Percentiles rank a stretch among this genome's conserved stretches.
Conservation (phyloP, 2,797 vertebrate genomes). For the Eospalax fontanierii region DNA sequence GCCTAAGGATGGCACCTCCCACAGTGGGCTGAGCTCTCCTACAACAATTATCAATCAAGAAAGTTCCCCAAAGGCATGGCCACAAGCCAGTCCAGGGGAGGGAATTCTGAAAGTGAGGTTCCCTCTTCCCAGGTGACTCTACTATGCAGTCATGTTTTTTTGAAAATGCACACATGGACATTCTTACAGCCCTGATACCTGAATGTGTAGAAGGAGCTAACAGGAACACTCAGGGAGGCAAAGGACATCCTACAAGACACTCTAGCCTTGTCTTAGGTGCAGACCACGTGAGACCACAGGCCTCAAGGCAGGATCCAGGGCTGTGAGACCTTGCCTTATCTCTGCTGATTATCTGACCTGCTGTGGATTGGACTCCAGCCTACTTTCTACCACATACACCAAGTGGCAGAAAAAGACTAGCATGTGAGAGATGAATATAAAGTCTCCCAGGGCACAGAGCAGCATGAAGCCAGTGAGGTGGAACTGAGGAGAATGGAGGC, state of each 20-base stretch:
- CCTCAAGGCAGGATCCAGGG: not conserved
- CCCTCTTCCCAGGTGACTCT: too few species aligned
- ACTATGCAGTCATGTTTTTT: too few species aligned
- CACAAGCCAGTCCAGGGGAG: too few species aligned
- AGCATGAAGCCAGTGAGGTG: not conserved
- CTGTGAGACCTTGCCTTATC: not conserved
- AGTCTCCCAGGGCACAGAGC: not conserved
- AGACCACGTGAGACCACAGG: not conserved
- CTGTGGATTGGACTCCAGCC: not conserved
- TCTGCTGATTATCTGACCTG: too few species aligned
- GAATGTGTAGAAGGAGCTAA: not conserved
- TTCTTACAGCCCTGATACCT: not conserved
- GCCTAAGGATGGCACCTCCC: too few species aligned
- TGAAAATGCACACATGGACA: too few species aligned
- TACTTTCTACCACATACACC: not conserved
- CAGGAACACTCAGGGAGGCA: too few species aligned
- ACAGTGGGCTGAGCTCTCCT: too few species aligned
- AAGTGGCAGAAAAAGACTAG: not conserved
- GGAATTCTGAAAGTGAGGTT: too few species aligned
- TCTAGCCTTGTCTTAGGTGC: not conserved
- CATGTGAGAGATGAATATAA: not conserved
- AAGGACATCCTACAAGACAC: too few species aligned
- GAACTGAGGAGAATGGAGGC: accelerated
- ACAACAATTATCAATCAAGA: too few species aligned
- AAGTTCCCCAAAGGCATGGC: too few species aligned